Evolutionary conservation across 1,140 invertebrate genomes (phyloP), one percentile per base, ranked within the genome.

Genomic region (Campoletis sonorensis): DNA sequence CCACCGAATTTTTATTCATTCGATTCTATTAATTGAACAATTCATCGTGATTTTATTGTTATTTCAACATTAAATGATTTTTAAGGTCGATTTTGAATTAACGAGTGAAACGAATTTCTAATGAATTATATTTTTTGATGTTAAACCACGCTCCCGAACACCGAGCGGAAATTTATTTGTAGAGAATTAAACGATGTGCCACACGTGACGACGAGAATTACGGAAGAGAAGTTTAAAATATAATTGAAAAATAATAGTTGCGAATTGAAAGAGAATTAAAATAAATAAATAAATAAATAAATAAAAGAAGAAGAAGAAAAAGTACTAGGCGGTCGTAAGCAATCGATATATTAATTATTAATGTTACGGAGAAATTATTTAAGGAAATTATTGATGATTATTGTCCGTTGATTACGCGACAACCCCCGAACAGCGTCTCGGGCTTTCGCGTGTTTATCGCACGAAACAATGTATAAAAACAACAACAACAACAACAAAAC

Each of bases 311-410:
- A 51, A 64, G 80, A 81, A 82, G 84, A 82, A 64, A 80, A 81
- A 85, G 76, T 49, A 80, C 80, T 82, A 83, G 83, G 85, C 84
- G 81, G 84, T 86, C 73, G 76, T 84, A 84, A 84, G 83, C 82
- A 87, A 86, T 88, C 72, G 80, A 88, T 85, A 86, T 86, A 86
- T 87, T 87, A 88, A 40, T 84, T 87, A 87, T 89, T 88, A 89
- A 87, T 90, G 88, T 90, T 89, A 89, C 82, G 82, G 88, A 85
- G 23, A 40, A 71, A 54, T 21, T 87, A 88, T 87, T 85, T 88
- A 88, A 88, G 84, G 80, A 87, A 89, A 89, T 86, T 85, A 85
- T 84, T 84, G 87, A 77, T 64, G 72, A 88, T 85, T 89, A 88
- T 89, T 88, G 85, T 89, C 87, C 87, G 87, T 89, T 89, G 84